These are phyloP conservation scores for Esox lucius DNA, from an alignment of 2,797 vertebrate species.

Conservation along the genomic window DNA sequence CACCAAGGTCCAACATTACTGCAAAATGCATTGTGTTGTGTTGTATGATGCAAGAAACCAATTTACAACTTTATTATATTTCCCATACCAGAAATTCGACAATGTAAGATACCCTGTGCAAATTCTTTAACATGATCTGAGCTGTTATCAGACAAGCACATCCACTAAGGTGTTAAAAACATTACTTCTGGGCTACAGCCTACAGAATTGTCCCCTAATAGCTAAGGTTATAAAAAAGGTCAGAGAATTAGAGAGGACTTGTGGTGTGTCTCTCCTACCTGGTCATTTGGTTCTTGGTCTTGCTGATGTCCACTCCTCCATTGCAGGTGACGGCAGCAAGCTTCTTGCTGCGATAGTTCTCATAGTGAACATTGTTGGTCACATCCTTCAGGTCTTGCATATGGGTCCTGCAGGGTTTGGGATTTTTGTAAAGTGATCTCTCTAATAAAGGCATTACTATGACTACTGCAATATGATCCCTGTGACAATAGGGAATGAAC, in stretches of 20 bases:
- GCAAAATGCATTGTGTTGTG: too few species aligned
- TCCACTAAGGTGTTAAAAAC: too few species aligned
- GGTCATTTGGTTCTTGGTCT: conserved; percentile 76
- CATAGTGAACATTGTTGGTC: conserved; percentile 80
- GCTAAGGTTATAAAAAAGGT: too few species aligned
- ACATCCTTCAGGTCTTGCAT: conserved; percentile 82
- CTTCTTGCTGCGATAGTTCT: conserved; percentile 80
- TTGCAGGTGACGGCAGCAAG: conserved; percentile 79
- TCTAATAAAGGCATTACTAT: not conserved
- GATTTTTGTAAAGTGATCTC: not conserved
- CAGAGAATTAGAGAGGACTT: not conserved
- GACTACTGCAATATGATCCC: not conserved
- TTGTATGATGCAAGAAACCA: too few species aligned
- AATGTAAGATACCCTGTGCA: too few species aligned
- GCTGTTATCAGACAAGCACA: too few species aligned
- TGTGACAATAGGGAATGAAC: not conserved
- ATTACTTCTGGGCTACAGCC: too few species aligned
- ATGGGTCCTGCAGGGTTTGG: conserved; percentile 67
- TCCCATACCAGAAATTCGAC: too few species aligned
- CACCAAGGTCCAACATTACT: too few species aligned
- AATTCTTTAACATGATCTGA: too few species aligned
- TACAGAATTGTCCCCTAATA: too few species aligned
- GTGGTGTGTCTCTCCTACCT: conserved; percentile 56
- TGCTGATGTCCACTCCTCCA: conserved; percentile 72
- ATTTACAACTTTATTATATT: too few species aligned